A percentile compares a stretch with the other conserved stretches of the same genome.
These are phyloP conservation scores for Heliconius hermathena DNA, from an alignment of 1,140 invertebrate genomes.

Conservation along the genomic window DNA sequence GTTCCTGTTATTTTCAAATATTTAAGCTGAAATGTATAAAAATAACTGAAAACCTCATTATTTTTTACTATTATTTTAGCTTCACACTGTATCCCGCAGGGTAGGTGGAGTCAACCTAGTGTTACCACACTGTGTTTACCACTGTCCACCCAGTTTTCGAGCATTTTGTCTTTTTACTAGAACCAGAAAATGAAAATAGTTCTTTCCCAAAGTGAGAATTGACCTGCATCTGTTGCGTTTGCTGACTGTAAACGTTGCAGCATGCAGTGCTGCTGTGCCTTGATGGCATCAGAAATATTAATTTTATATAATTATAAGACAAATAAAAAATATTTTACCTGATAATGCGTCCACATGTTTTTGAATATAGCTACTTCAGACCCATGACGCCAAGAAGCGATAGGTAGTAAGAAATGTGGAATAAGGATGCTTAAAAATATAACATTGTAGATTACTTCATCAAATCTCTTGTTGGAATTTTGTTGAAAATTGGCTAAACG, in stretches of 20 bases:
- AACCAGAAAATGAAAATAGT: no score
- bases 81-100: no score
- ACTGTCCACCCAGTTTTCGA: no score
- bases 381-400: slow-evolving; percentile 86
- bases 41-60: not conserved
- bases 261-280: no score
- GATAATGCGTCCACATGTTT: slow-evolving; percentile 88
- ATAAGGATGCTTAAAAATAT: slow-evolving; percentile 87
- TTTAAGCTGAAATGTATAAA: slow-evolving; percentile 77
- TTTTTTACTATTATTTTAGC: no score
- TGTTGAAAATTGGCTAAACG: slow-evolving; percentile 81
- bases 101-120: no score
- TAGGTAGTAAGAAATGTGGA: slow-evolving; percentile 85
- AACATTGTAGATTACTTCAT: slow-evolving; percentile 87
- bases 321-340: slow-evolving; percentile 61
- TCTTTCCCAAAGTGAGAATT: no score
- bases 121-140: no score
- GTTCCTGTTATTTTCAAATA: slow-evolving; percentile 85
- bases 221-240: no score
- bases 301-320: not conserved
- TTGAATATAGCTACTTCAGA: slow-evolving; percentile 86
- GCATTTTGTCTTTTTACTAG: no score
- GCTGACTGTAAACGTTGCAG: no score
- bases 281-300: no score
- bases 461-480: slow-evolving; percentile 84